Evolutionary conservation across 2,888 invertebrate genomes (phyloP).

Genomic region (Octodonta nipae): DNA sequence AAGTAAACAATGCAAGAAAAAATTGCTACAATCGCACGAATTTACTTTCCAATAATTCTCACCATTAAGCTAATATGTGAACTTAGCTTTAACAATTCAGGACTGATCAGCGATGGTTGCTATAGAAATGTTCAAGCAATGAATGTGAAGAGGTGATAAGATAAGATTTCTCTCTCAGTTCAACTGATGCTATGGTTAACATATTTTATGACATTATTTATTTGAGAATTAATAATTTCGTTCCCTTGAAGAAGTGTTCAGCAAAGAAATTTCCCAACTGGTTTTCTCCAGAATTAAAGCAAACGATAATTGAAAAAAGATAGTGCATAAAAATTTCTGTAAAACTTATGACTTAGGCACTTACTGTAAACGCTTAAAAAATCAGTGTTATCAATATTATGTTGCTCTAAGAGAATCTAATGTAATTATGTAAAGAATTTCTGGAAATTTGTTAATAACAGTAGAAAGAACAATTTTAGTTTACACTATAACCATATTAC

Average conservation of each 20-base stretch:
- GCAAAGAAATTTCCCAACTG: not conserved
- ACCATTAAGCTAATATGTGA: too few species aligned
- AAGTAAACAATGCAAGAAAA: too few species aligned
- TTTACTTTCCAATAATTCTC: too few species aligned
- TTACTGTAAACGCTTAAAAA: too few species aligned
- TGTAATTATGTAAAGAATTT: too few species aligned
- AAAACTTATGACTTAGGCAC: too few species aligned
- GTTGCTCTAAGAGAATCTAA: too few species aligned
- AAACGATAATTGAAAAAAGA: not conserved
- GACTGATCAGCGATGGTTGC: not conserved
- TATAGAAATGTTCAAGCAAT: not conserved
- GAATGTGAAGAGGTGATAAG: not conserved
- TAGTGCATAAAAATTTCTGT: not conserved
- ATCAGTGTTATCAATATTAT: too few species aligned
- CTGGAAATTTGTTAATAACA: too few species aligned
- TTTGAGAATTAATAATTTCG: not conserved
- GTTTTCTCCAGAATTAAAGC: not conserved
- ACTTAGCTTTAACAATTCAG: not conserved
- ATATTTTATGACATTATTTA: not conserved
- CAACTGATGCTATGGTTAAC: not conserved
- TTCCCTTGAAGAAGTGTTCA: not conserved
- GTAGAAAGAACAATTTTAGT: too few species aligned
- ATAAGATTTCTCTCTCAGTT: not conserved
- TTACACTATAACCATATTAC: too few species aligned
- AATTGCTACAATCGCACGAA: too few species aligned